Conservation (phyloP, 2,113 vertebrate species). For the Tinamus guttatus region DNA sequence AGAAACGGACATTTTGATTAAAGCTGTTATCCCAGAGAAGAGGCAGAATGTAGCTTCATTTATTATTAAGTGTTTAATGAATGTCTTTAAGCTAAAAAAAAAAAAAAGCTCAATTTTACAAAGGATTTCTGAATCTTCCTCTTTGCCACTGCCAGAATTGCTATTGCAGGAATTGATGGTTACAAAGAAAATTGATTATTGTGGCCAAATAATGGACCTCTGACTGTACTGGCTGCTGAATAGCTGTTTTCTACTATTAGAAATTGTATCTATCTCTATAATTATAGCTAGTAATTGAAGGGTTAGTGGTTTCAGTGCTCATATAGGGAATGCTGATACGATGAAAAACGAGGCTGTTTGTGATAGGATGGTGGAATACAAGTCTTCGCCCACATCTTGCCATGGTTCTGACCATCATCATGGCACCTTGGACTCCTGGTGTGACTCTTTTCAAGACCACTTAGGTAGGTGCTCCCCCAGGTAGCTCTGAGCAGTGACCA, state of each 20-base stretch:
- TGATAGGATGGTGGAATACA: not conserved
- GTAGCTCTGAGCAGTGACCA: not conserved
- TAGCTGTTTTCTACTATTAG: not conserved
- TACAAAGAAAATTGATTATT: not conserved
- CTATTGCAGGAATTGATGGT: not conserved
- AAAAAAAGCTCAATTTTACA: not conserved
- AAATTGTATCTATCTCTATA: not conserved
- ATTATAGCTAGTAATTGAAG: not conserved
- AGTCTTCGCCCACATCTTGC: not conserved
- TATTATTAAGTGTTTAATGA: not conserved
- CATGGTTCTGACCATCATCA: not conserved
- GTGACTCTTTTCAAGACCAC: not conserved
- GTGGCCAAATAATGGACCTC: not conserved
- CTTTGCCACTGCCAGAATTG: not conserved
- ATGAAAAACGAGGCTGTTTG: too few relatives aligned
- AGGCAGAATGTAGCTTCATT: not conserved
- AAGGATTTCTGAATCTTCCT: not conserved
- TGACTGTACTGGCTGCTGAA: not conserved
- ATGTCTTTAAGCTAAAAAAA: not conserved
- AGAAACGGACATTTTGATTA: constrained; percentile 28
- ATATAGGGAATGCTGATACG: too few relatives aligned
- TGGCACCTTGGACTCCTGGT: not conserved
- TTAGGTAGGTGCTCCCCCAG: not conserved
- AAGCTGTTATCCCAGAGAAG: not conserved
- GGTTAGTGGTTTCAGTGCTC: not conserved